Evolutionary conservation across 2,113 vertebrate species (phyloP).

Genomic region (Acinonyx jubatus): DNA sequence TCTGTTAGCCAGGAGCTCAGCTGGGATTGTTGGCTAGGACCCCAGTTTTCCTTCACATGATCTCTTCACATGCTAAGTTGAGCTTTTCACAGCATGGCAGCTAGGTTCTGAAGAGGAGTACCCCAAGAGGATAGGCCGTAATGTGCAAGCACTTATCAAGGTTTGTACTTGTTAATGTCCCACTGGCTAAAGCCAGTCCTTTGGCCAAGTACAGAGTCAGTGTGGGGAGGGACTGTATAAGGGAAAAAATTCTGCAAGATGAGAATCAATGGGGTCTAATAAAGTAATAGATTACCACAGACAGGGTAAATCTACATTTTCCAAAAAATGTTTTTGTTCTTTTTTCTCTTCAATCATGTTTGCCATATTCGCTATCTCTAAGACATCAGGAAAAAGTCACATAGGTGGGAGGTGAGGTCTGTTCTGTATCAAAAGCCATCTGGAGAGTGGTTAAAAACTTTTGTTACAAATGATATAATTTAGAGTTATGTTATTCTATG

Average conservation of each 20-base stretch:
- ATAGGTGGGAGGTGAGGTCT: neutral
- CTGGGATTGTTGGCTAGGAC: neutral
- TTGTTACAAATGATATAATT: neutral
- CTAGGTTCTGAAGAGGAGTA: neutral
- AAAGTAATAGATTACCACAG: neutral
- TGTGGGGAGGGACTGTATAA: neutral
- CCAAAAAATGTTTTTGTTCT: neutral
- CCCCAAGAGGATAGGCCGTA: neutral
- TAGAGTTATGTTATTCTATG: neutral
- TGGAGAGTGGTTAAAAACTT: neutral
- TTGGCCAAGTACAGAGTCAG: neutral
- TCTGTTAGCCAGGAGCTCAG: neutral
- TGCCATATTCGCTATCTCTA: neutral
- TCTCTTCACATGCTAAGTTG: neutral
- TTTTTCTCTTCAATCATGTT: neutral
- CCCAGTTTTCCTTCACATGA: neutral
- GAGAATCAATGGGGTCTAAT: neutral
- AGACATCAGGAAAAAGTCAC: neutral
- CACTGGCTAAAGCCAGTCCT: neutral
- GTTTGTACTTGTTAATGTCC: neutral
- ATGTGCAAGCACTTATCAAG: neutral
- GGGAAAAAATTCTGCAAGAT: neutral
- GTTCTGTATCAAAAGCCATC: neutral
- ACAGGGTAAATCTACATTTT: neutral
- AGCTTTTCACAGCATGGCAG: neutral